A percentile compares a stretch with the other conserved stretches of the same genome.
Evolutionary conservation across 1,140 invertebrate genomes (phyloP).

Genomic region (Drosophila lini): DNA sequence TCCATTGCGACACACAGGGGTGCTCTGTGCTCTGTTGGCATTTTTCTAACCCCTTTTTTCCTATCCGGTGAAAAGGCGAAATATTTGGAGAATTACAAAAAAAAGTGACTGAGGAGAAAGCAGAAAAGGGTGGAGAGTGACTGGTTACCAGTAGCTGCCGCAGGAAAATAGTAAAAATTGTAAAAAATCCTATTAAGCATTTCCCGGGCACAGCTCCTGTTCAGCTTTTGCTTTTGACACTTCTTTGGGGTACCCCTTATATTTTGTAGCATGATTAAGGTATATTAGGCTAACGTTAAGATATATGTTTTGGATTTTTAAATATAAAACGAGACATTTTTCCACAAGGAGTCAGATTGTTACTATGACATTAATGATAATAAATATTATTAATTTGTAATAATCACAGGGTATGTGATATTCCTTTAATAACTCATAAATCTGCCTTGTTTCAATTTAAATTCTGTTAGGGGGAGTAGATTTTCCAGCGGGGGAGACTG

Average conservation of each 20-base stretch:
- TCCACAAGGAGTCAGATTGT: too few relatives aligned
- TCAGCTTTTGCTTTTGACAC: slow-evolving; percentile 64
- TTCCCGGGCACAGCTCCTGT: slow-evolving; percentile 62
- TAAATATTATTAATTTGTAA: too few relatives aligned
- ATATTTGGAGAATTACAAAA: slow-evolving; percentile 66
- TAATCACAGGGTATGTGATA: neutral
- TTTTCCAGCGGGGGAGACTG: slow-evolving; percentile 28
- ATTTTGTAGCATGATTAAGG: neutral
- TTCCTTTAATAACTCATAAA: too few relatives aligned
- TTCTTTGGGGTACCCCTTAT: slow-evolving; percentile 10
- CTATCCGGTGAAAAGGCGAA: slow-evolving; percentile 47
- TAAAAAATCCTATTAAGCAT: slow-evolving; percentile 81
- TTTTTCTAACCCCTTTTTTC: slow-evolving; percentile 75
- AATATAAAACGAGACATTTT: neutral
- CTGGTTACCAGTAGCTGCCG: slow-evolving; percentile 71
- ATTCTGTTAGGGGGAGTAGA: slow-evolving; percentile 10
- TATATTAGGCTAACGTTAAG: neutral
- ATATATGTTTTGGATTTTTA: neutral
- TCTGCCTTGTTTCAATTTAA: neutral
- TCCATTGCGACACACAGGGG: slow-evolving; percentile 49
- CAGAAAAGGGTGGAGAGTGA: slow-evolving; percentile 34
- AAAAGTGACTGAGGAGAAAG: slow-evolving; percentile 39
- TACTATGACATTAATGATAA: fast-evolving
- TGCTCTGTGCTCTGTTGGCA: slow-evolving; percentile 46
- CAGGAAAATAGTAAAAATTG: slow-evolving; percentile 79